phyloP scores from a whole-genome alignment of 2,113 vertebrate genomes.

The Propithecus coquereli region DNA sequence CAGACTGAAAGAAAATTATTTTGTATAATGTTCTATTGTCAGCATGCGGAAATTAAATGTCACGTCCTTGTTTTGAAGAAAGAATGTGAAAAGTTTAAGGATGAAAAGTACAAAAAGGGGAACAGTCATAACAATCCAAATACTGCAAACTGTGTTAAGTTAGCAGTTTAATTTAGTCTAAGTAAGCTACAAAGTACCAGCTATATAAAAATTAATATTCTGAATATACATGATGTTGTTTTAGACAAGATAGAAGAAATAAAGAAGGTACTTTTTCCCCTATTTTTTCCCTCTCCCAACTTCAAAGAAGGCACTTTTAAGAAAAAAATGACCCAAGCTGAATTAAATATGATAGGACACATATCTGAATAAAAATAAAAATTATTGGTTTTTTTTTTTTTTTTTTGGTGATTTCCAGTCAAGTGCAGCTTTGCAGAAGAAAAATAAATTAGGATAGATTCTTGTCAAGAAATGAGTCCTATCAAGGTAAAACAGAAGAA shows the following conservation, averaged over 20 bases:
- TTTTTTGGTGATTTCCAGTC: not conserved
- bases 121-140: not conserved
- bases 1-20: not conserved
- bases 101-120: not conserved
- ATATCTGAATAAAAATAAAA: slow-evolving; percentile 22
- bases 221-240: not conserved
- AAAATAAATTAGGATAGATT: not conserved
- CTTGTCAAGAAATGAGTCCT: not conserved
- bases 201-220: not conserved
- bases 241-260: not conserved
- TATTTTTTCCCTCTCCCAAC: too few species aligned
- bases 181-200: not conserved
- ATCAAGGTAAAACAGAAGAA: not conserved
- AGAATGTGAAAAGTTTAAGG: not conserved
- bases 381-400: not conserved
- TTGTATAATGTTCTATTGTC: not conserved
- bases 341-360: not conserved
- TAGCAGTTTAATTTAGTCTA: not conserved
- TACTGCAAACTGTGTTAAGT: not conserved
- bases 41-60: not conserved
- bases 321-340: not conserved
- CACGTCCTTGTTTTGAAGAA: not conserved
- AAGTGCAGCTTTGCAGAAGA: not conserved
- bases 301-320: not conserved
- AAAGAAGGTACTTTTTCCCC: not conserved